A percentile compares a stretch with the other conserved stretches of the same genome.
Evolutionary conservation across 2,888 invertebrate species (phyloP).

Genomic region (Liposcelis brunnea): DNA sequence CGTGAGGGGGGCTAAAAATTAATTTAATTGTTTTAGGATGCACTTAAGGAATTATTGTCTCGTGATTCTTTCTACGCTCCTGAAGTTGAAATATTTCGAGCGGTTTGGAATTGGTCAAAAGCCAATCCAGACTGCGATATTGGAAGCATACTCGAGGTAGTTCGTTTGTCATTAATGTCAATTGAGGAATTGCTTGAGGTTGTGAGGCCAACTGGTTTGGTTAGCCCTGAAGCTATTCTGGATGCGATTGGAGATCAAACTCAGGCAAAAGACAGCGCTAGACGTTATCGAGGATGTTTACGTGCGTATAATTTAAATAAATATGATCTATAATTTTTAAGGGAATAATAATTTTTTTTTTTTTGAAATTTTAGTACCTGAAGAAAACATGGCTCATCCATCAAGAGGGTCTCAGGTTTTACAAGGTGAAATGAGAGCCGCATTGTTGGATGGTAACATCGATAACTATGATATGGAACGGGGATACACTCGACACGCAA

Average conservation of each 20-base stretch:
- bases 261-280: slow-evolving; percentile 54
- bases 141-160: slow-evolving; percentile 22
- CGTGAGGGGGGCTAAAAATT: not conserved
- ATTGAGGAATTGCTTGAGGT: slow-evolving; percentile 72
- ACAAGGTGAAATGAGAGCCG: slow-evolving; percentile 75
- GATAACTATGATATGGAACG: slow-evolving; percentile 82
- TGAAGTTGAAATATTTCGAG: slow-evolving; percentile 87
- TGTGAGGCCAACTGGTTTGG: slow-evolving; percentile 72
- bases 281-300: slow-evolving; percentile 70
- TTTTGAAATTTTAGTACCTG: slow-evolving; percentile 41
- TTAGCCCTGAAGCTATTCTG: slow-evolving; percentile 76
- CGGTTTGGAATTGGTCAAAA: slow-evolving; percentile 73
- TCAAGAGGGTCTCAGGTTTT: slow-evolving; percentile 71
- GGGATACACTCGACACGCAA: slow-evolving; percentile 72
- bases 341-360: not conserved
- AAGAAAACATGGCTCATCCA: slow-evolving; percentile 80
- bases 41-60: slow-evolving; percentile 67
- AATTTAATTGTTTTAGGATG: slow-evolving; percentile 31
- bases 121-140: slow-evolving; percentile 37
- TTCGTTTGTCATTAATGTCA: slow-evolving; percentile 73
- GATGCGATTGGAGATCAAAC: slow-evolving; percentile 87
- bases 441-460: slow-evolving; percentile 77
- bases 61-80: slow-evolving; percentile 93
- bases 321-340: slow-evolving; percentile 1
- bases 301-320: slow-evolving; percentile 30